Conservation (phyloP, 2,113 vertebrate genomes). For the Semicossyphus pulcher region DNA sequence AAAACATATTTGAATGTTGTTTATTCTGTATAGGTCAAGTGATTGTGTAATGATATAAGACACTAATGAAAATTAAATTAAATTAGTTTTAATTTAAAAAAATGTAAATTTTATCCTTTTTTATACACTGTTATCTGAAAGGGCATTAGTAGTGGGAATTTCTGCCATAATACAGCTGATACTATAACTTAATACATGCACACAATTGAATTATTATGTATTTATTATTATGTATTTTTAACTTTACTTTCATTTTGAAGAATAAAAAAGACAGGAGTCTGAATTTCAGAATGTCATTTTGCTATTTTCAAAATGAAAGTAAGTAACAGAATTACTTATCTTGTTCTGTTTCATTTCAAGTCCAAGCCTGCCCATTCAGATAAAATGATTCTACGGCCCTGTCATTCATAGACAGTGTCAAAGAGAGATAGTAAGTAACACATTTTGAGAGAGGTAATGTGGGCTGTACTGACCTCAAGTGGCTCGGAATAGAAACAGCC, state of each 20-base stretch:
- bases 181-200: too few species aligned
- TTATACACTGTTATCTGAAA: too few species aligned
- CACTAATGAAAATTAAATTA: too few species aligned
- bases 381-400: background rate
- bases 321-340: background rate
- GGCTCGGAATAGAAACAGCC: constrained; percentile 39
- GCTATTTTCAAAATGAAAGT: background rate
- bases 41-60: too few species aligned
- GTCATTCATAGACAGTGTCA: constrained; percentile 30
- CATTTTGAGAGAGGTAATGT: constrained; percentile 10
- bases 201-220: background rate
- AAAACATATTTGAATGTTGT: too few species aligned
- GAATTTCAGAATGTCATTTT: background rate
- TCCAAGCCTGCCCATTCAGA: constrained; percentile 24
- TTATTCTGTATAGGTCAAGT: too few species aligned
- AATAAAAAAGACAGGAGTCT: background rate
- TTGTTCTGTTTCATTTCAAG: constrained; percentile 11
- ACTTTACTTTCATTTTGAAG: background rate
- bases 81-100: too few species aligned
- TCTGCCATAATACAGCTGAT: too few species aligned
- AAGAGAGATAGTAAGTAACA: background rate
- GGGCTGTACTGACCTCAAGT: constrained; percentile 69
- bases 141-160: too few species aligned
- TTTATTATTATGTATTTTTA: background rate
- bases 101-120: too few species aligned